Evolutionary conservation across 2,113 vertebrate genomes (phyloP).

Genomic region (Pomatostomus ruficeps): DNA sequence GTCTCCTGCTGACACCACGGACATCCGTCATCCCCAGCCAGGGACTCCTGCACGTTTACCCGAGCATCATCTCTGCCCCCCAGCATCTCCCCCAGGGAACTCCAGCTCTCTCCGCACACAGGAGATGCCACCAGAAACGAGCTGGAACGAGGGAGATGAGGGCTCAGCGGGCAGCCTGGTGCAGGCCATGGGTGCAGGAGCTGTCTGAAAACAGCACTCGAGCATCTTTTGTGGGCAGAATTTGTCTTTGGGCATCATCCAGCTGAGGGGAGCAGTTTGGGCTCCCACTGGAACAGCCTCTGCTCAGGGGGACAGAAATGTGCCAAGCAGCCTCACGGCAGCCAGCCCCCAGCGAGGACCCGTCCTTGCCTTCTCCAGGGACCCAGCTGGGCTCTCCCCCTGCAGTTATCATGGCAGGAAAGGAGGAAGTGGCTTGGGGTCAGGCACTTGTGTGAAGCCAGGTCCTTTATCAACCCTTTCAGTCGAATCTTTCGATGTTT

Average conservation of each 20-base stretch:
- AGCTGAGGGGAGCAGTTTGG: not conserved
- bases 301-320: not conserved
- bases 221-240: not conserved
- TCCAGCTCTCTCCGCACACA: accelerated
- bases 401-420: accelerated
- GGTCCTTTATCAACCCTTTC: not conserved
- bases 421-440: not conserved
- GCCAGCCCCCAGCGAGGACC: not conserved
- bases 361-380: not conserved
- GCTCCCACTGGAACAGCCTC: not conserved
- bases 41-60: not conserved
- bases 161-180: not conserved
- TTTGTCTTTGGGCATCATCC: not conserved
- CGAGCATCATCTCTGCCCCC: not conserved
- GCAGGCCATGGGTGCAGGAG: not conserved
- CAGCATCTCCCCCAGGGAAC: not conserved
- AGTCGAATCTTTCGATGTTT: accelerated
- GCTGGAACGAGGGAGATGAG: no score
- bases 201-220: not conserved
- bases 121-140: not conserved
- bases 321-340: not conserved
- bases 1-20: not conserved
- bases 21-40: not conserved
- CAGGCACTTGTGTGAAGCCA: not conserved
- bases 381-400: not conserved